Evolutionary conservation across 2,113 vertebrate species (phyloP).

Genomic region (Ivindomyrus marchei): DNA sequence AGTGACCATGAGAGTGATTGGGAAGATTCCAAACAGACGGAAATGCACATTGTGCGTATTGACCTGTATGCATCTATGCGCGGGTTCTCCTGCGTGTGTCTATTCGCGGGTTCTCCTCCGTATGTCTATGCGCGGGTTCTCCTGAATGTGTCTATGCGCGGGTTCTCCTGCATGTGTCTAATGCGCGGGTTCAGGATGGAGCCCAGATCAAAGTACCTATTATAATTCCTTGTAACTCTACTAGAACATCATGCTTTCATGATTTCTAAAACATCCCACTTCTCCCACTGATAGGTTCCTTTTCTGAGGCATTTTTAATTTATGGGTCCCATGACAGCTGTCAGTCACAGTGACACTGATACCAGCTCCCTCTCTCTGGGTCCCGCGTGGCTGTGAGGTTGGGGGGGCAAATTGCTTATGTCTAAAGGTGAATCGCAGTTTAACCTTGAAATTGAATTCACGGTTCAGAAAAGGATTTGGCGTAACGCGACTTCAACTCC

Average conservation of each 20-base stretch:
- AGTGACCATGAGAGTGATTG: not conserved
- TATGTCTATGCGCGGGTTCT: too few species aligned
- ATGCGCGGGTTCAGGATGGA: not conserved
- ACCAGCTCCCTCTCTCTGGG: not conserved
- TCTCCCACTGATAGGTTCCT: not conserved
- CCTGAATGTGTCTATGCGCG: too few species aligned
- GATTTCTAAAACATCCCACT: not conserved
- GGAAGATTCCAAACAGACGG: not conserved
- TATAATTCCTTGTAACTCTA: not conserved
- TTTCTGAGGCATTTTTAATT: not conserved
- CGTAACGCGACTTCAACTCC: too few species aligned
- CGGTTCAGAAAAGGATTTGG: not conserved
- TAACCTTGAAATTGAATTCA: constrained; percentile 6
- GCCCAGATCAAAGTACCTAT: not conserved
- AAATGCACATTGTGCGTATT: not conserved
- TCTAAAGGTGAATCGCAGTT: constrained; percentile 16
- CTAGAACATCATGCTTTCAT: not conserved
- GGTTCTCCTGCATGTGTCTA: too few species aligned
- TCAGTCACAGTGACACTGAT: constrained; percentile 8
- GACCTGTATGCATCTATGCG: not conserved
- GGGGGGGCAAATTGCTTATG: not conserved
- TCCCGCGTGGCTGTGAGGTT: not conserved
- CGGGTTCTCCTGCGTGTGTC: too few species aligned
- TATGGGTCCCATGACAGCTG: constrained; percentile 4
- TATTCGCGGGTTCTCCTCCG: too few species aligned